phyloP scores from a whole-genome alignment of 1,140 invertebrate species.

The Drosophila nebulosa region DNA sequence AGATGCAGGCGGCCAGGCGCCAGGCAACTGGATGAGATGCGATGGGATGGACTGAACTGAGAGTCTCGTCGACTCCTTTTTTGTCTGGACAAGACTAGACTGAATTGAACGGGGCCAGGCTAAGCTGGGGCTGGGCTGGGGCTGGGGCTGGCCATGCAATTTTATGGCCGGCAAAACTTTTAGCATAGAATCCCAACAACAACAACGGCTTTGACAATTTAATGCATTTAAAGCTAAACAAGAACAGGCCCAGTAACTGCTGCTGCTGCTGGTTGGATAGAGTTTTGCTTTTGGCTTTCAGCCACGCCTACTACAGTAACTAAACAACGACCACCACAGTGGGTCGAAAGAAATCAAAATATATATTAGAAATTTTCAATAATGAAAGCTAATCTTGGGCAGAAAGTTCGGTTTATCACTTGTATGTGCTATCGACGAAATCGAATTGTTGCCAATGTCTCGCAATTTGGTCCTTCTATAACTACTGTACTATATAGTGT shows the following conservation, averaged over 20 bases:
- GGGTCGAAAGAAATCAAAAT: neutral
- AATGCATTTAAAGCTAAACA: conserved; percentile 71
- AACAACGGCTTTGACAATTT: conserved; percentile 64
- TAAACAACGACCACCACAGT: neutral
- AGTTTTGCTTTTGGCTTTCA: neutral
- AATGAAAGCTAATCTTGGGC: too few species aligned
- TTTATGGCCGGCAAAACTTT: conserved; percentile 68
- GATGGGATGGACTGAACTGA: conserved; percentile 26
- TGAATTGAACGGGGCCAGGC: neutral
- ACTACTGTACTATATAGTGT: neutral
- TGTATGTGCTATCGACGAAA: too few species aligned
- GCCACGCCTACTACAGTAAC: neutral
- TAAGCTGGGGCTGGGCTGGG: neutral
- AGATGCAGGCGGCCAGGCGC: neutral
- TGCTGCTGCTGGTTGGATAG: conserved; percentile 16
- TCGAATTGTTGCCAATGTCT: neutral
- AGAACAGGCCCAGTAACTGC: conserved; percentile 26
- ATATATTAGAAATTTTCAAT: too few species aligned
- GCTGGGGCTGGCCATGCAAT: conserved; percentile 40
- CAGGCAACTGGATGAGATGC: neutral
- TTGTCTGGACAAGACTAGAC: conserved; percentile 37
- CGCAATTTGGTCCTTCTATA: neutral
- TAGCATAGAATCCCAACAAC: conserved; percentile 34
- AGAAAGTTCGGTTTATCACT: too few species aligned
- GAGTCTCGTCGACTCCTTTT: conserved; percentile 52